Evolutionary conservation across 2,113 vertebrate species (phyloP), one percentile per base, ranked within the genome.

Genomic region (Uropsilus gracilis): DNA sequence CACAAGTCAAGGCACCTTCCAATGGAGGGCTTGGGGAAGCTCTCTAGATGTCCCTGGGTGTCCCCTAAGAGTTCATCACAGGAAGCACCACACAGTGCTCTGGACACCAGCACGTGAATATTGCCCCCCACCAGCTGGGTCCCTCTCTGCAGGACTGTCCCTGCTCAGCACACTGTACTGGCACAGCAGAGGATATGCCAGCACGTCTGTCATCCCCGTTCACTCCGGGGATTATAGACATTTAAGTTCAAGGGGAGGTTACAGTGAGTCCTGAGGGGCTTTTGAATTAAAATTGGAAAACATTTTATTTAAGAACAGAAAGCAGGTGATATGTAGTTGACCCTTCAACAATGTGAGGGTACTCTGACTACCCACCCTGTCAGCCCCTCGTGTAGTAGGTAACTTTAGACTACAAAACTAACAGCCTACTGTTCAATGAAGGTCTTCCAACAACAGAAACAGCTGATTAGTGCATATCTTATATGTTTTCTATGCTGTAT

Each of bases 231-330:
- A 44, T 14, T 13, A 11, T 44, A 68, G 44, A 32, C 2, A 26
- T 30, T 13, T 83, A 22, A 76, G 37, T 50, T 66, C 59, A 82
- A 30, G 34, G 13, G 48, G 37, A 75, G 32, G 68, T 26, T n/a
- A 59, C 13, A 30, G 22, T 18, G 57, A 63, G 53, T 34, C 55
- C 46, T 55, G 17, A 32, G 20, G 20, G 57, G 16, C 3, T 94
- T 89, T 48, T 46, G 42, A 63, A 42, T 50, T 92, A 94, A 64
- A 61, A 95, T 50, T 2, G 26, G 50, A 68, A 87, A 78, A 64
- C 6, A 48, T 12, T 28, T 17, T 42, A 14, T 17, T 69, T 75
- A 48, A 69, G 39, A 69, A 61, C 14, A 46, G 63, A 81, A 66
- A 72, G 57, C 18, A 73, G 32, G 13, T 28, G 13, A 66, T 18